A percentile compares a stretch with the other conserved stretches of the same genome.
These are phyloP conservation scores for Tetragnatha montana DNA, from an alignment of 2,888 invertebrate species.

Conservation along the genomic window DNA sequence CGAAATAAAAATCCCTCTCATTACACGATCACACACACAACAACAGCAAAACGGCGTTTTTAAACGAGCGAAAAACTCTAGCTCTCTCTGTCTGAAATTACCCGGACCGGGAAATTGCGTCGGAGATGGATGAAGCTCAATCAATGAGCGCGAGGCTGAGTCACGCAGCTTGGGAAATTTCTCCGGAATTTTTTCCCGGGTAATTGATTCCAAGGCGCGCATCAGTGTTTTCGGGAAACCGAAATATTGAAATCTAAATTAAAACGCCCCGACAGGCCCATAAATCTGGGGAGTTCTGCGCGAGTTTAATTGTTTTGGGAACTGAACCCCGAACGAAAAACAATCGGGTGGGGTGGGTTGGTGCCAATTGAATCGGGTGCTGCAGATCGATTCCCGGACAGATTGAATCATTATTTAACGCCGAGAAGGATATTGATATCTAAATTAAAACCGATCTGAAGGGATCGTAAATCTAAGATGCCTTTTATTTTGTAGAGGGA, in stretches of 20 bases:
- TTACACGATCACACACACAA: not conserved
- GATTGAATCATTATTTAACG: no score
- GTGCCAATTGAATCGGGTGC: no score
- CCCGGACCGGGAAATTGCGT: not conserved
- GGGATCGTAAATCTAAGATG: no score
- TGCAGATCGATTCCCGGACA: no score
- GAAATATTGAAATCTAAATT: not conserved
- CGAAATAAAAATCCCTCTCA: not conserved
- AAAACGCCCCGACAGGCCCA: not conserved
- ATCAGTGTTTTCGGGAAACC: not conserved
- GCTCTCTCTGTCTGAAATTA: not conserved
- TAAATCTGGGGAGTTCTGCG: not conserved
- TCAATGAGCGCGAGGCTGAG: not conserved
- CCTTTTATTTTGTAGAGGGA: no score
- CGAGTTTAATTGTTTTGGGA: no score
- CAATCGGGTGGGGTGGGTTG: no score
- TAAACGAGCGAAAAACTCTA: not conserved
- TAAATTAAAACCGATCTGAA: no score
- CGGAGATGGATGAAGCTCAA: not conserved
- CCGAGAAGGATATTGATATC: no score
- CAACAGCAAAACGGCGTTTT: not conserved
- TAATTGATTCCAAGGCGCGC: conserved; percentile 8
- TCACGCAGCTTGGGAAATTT: conserved; percentile 2
- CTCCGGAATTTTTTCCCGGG: not conserved
- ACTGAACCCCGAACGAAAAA: no score